phyloP scores from a whole-genome alignment of 1,140 invertebrate species.

The Grapholita molesta region DNA sequence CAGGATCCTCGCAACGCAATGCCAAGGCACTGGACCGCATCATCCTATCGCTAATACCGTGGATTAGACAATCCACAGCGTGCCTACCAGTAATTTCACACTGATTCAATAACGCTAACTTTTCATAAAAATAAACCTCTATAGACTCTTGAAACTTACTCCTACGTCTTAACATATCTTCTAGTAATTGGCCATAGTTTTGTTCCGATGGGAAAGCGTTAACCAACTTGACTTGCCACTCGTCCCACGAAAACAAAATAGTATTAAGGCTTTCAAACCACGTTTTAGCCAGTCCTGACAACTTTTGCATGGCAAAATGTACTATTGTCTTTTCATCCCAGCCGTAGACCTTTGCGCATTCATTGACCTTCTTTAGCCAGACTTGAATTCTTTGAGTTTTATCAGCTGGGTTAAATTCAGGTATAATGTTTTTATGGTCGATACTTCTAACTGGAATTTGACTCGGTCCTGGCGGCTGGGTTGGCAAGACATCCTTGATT shows the following conservation, averaged over 20 bases:
- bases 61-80: neutral
- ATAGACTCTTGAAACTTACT: slow-evolving; percentile 1
- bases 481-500: neutral
- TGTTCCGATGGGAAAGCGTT: neutral
- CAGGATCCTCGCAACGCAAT: neutral
- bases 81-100: neutral
- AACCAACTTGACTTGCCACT: slow-evolving; percentile 2
- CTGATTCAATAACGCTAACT: neutral
- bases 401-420: neutral
- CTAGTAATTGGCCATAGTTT: too few species aligned
- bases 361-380: slow-evolving; percentile 17
- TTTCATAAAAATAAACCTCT: slow-evolving; percentile 12
- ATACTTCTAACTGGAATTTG: neutral
- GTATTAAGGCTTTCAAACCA: slow-evolving; percentile 1
- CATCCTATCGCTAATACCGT: neutral
- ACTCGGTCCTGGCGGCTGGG: neutral
- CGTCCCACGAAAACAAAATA: neutral
- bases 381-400: neutral
- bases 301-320: slow-evolving; percentile 13
- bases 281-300: neutral
- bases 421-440: neutral
- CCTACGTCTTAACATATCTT: neutral
- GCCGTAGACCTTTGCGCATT: neutral
- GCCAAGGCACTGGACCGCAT: neutral
- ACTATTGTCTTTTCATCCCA: neutral